Base-by-base conservation (phyloP, 2,797 vertebrate species). In the Corythornis leucogaster region DNA sequence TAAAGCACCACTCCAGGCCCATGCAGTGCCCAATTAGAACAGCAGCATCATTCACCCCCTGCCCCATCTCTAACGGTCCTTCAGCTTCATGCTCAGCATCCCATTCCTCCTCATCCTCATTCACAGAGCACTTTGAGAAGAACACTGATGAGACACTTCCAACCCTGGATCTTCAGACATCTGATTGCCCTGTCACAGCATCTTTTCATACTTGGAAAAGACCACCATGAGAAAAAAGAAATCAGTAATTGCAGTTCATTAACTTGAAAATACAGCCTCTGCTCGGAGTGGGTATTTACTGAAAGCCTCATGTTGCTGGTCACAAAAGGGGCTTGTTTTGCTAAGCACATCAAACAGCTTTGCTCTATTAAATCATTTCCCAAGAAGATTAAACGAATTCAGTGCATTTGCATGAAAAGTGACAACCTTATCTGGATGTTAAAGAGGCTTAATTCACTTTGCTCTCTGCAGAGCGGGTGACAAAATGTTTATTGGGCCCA, bases 211-310 rank as follows among this genome's bases (percentile, higher is more conserved):
- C 61, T 77, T 51, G 4, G 45, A 87, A 70, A 75, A 83, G 75
- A 74, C 6, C 25, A 73, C 40, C 33, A 24, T 6, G 69, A 75
- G 62, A 81, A 82, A 67, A 38, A 40, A 40, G 6, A 40, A 80
- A 62, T 15, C 16, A 19, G 17, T 54, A 77, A 83, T 6, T 69
- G 28, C 71, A 83, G 76, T 51, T 67, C 25, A 66, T 79, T 30
- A 69, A 87, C 38, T 38, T 20, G 53, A 68, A 89, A 91, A 87
- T 10, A 82, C 68, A 75, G n/a, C 33, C 61, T 53, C 80, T 62
- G 3, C 86, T 89, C 53, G 61, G 97, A 97, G 96, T 50, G 97
- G 97, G 96, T 97, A 97, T 98, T 98, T 98, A 98, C 95, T 78
- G 94, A 96, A 97, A 98, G 96, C 40, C 63, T 94, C 55, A 25